phyloP scores from a whole-genome alignment of 2,113 vertebrate genomes.

The Caretta caretta region DNA sequence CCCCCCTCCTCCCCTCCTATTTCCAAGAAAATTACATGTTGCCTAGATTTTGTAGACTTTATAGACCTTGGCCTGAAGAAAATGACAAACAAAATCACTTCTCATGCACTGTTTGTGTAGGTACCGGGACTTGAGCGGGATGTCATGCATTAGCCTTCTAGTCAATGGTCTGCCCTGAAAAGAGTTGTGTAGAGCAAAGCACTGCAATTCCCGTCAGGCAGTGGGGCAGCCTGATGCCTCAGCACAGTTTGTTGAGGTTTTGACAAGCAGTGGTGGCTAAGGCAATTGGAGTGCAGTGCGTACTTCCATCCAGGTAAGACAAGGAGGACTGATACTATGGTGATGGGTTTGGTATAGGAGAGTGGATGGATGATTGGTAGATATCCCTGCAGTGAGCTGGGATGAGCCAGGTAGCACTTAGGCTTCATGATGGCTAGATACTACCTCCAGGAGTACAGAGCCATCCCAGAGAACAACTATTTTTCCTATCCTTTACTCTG shows the following conservation, averaged over 20 bases:
- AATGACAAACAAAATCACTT: neutral
- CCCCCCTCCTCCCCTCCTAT: accelerated
- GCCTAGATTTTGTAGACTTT: no score
- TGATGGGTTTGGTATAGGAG: neutral
- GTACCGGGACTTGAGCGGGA: neutral
- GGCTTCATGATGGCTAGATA: neutral
- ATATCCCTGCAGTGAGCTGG: neutral
- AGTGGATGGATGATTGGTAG: neutral
- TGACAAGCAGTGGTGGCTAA: neutral
- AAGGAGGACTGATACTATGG: neutral
- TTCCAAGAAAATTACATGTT: neutral
- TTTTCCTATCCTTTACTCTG: neutral
- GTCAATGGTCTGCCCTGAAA: neutral
- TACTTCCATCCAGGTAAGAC: neutral
- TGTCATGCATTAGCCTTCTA: neutral
- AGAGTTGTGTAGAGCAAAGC: neutral
- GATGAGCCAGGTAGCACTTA: neutral
- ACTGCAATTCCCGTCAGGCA: neutral
- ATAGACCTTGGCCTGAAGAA: neutral
- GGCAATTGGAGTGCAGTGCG: neutral
- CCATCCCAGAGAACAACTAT: neutral
- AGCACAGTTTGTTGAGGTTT: neutral
- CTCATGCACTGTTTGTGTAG: neutral
- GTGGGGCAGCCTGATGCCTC: neutral
- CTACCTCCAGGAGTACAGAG: neutral